Evolutionary conservation across 2,888 invertebrate species (phyloP).

Genomic region (Hypomecis atomaria): DNA sequence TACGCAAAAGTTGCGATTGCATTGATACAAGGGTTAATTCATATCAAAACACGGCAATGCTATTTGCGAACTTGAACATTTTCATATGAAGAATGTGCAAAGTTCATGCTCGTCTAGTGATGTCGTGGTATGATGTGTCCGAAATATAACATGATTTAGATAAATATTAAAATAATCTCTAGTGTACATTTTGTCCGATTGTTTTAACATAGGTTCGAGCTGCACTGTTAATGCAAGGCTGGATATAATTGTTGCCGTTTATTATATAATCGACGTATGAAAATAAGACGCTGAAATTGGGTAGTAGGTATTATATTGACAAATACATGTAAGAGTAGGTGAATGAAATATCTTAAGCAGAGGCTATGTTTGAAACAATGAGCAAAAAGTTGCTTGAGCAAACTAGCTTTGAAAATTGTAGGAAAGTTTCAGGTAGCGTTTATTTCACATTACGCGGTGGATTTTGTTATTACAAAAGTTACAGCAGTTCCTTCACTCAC

Average conservation of each 20-base stretch:
- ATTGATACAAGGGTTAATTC: conserved; percentile 9
- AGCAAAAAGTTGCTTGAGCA: background rate
- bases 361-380: no score
- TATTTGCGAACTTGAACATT: no score
- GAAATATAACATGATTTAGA: conserved; percentile 18
- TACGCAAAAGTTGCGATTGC: conserved; percentile 16
- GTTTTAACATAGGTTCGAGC: background rate
- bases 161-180: conserved; percentile 35
- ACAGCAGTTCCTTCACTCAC: conserved; percentile 10
- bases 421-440: background rate
- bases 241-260: conserved; percentile 22
- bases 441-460: background rate
- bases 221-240: conserved; percentile 12
- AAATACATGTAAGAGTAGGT: background rate
- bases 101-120: no score
- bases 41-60: background rate
- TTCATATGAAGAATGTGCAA: no score
- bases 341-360: background rate
- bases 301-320: conserved; percentile 20
- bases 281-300: conserved; percentile 9
- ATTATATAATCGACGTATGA: background rate
- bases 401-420: background rate
- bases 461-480: background rate
- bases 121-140: background rate
- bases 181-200: conserved; percentile 12